Conservation (phyloP, 2,113 vertebrate species). For the Puma concolor region DNA sequence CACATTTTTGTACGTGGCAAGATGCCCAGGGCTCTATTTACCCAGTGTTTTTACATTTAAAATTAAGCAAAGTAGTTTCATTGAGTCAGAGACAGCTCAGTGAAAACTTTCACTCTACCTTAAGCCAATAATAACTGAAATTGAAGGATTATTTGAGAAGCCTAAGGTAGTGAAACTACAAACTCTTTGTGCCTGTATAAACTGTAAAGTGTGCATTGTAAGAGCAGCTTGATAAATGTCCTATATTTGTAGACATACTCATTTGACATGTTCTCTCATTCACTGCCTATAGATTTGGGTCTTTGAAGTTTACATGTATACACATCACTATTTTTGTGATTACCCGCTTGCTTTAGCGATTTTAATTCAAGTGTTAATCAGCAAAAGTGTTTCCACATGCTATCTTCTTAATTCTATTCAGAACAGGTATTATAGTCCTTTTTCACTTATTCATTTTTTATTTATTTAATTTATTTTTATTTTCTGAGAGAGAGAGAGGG, state of each 20-base stretch:
- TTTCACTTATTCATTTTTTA: neutral
- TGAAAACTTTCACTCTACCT: neutral
- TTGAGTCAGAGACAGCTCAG: neutral
- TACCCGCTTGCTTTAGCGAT: neutral
- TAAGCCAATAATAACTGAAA: neutral
- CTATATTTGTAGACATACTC: neutral
- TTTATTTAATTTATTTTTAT: neutral
- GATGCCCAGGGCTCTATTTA: neutral
- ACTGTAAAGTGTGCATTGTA: neutral
- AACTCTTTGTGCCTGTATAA: neutral
- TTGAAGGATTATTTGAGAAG: neutral
- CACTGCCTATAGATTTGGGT: neutral
- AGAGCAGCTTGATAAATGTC: neutral
- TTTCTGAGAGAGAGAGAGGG: neutral
- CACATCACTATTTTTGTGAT: neutral
- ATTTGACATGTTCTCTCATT: neutral
- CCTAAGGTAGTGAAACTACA: neutral
- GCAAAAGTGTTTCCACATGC: neutral
- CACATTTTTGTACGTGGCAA: neutral
- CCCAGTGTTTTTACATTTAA: neutral
- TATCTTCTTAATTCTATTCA: neutral
- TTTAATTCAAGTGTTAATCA: neutral
- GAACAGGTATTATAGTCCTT: neutral
- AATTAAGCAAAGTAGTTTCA: neutral
- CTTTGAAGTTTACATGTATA: neutral